phyloP scores from a whole-genome alignment of 2,888 invertebrate genomes.

The Ormyrus labotus region DNA sequence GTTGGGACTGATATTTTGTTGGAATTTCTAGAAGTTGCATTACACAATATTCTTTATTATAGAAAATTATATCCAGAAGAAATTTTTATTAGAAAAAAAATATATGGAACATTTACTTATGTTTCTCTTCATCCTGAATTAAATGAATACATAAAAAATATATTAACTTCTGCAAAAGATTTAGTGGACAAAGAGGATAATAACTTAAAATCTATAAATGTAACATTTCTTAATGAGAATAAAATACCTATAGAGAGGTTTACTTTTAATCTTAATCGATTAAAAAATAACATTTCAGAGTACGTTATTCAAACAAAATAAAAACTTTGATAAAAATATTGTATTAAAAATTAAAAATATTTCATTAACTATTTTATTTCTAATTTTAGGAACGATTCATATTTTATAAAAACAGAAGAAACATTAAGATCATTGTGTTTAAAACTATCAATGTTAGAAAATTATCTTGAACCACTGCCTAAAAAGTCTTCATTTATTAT shows the following conservation, averaged over 20 bases:
- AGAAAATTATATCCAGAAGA: slow-evolving; percentile 81
- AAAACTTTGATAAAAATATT: neutral
- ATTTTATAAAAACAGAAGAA: slow-evolving; percentile 81
- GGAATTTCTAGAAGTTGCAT: slow-evolving; percentile 82
- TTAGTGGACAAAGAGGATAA: slow-evolving; percentile 77
- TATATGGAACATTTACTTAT: slow-evolving; percentile 81
- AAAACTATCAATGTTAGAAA: slow-evolving; percentile 77
- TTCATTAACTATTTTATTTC: neutral
- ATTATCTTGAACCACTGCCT: slow-evolving; percentile 77
- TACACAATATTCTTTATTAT: slow-evolving; percentile 81
- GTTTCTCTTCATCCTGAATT: slow-evolving; percentile 82
- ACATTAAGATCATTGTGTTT: slow-evolving; percentile 80
- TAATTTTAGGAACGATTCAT: slow-evolving; percentile 77
- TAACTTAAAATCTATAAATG: slow-evolving; percentile 77
- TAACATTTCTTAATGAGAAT: slow-evolving; percentile 77
- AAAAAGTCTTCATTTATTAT: slow-evolving; percentile 80
- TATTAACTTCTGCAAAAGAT: slow-evolving; percentile 64
- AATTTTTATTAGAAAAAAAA: slow-evolving; percentile 80
- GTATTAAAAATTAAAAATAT: too few species aligned
- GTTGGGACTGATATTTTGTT: slow-evolving; percentile 79
- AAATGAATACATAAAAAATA: slow-evolving; percentile 77
- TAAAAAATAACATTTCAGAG: slow-evolving; percentile 64
- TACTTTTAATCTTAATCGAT: slow-evolving; percentile 74
- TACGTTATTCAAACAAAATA: slow-evolving; percentile 60
- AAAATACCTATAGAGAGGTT: slow-evolving; percentile 75